Conservation (phyloP, 2,113 vertebrate genomes). For the Shinisaurus crocodilurus region DNA sequence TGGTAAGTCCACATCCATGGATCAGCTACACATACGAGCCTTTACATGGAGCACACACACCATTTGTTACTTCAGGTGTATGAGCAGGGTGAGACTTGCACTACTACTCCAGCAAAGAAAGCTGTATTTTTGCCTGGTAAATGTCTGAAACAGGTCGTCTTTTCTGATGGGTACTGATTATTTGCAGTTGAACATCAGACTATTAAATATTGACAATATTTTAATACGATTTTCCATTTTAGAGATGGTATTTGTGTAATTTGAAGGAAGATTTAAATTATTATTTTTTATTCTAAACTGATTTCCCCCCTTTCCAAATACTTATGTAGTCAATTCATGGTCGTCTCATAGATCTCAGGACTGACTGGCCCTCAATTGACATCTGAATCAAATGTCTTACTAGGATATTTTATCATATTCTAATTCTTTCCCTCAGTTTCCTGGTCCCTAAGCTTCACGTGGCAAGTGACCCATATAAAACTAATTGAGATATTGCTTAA, state of each 20-base stretch:
- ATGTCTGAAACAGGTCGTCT: neutral
- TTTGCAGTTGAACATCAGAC: conserved; percentile 22
- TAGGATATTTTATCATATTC: neutral
- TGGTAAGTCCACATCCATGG: neutral
- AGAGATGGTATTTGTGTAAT: conserved; percentile 23
- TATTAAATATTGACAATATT: conserved; percentile 11
- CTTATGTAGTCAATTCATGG: neutral
- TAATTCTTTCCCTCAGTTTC: neutral
- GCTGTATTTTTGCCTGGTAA: neutral
- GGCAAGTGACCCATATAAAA: conserved; percentile 41
- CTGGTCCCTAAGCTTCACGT: conserved; percentile 64
- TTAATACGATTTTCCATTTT: conserved; percentile 22
- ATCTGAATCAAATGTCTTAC: conserved; percentile 32
- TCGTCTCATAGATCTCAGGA: neutral
- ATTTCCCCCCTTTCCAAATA: conserved; percentile 14
- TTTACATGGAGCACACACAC: conserved; percentile 9
- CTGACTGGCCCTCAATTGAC: conserved; percentile 6
- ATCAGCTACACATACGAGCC: neutral
- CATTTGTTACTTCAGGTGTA: neutral
- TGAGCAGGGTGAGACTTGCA: neutral
- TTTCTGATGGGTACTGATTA: neutral
- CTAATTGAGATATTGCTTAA: conserved; percentile 33
- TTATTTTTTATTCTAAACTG: conserved; percentile 24
- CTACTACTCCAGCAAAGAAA: neutral
- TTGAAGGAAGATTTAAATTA: conserved; percentile 27